These are phyloP conservation scores for Hippocampus zosterae DNA, from an alignment of 2,113 vertebrate genomes.

Conservation along the genomic window DNA sequence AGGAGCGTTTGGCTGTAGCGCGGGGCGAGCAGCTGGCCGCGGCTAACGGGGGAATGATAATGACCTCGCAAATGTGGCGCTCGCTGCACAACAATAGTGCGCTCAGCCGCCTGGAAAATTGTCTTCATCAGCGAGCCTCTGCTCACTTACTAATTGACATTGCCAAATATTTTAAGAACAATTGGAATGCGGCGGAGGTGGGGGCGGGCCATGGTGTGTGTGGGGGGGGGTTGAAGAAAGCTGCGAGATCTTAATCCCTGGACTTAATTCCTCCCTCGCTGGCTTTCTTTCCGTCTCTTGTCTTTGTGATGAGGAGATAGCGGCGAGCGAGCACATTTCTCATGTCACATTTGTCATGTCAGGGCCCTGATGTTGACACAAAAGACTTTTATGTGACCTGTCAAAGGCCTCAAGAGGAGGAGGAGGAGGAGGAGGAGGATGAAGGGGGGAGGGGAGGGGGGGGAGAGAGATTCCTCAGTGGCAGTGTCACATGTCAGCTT, in stretches of 20 bases:
- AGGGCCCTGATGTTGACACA: constrained; percentile 74
- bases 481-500: constrained; percentile 78
- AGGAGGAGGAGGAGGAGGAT: constrained; percentile 17
- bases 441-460: constrained; percentile 25
- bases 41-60: constrained; percentile 99
- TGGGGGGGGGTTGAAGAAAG: constrained; percentile 74
- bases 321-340: constrained; percentile 74
- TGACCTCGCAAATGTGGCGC: constrained; percentile 99
- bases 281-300: constrained; percentile 25
- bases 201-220: constrained; percentile 73
- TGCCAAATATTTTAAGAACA: constrained; percentile 99
- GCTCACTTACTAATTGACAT: constrained; percentile 99
- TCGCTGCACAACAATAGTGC: constrained; percentile 99
- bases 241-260: constrained; percentile 96
- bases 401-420: constrained; percentile 79
- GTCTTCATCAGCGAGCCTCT: constrained; percentile 99
- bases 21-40: constrained; percentile 97
- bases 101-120: constrained; percentile 99
- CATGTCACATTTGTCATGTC: constrained; percentile 79
- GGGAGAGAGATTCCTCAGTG: constrained; percentile 60
- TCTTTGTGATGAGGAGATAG: constrained; percentile 70
- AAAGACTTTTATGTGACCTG: constrained; percentile 82
- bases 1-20: constrained; percentile 96
- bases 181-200: constrained; percentile 91
- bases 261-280: constrained; percentile 80